These are phyloP conservation scores for Stylophora pistillata DNA, from an alignment of 64 coral and sea anemone species.

Conservation along the genomic window DNA sequence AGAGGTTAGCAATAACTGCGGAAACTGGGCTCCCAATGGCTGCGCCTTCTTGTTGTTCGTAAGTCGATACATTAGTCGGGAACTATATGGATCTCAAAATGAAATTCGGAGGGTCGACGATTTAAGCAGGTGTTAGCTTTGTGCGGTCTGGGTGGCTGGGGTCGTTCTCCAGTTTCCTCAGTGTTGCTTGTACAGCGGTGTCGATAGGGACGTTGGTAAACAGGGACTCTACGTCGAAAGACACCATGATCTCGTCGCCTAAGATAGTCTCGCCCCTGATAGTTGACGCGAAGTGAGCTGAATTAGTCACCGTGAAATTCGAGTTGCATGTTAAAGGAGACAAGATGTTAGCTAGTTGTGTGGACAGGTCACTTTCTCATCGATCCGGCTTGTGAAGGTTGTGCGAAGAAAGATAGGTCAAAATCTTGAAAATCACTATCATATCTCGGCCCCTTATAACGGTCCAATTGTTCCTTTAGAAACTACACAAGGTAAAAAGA, in stretches of 20 bases:
- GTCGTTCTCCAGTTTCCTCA: too few relatives aligned
- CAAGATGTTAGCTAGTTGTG: background rate
- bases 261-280: background rate
- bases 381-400: slow-evolving; percentile 74
- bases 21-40: too few relatives aligned
- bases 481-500: slow-evolving; percentile 41
- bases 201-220: slow-evolving; percentile 10
- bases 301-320: background rate
- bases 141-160: too few relatives aligned
- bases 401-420: slow-evolving; percentile 70
- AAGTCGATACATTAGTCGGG: too few relatives aligned
- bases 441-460: slow-evolving; percentile 62
- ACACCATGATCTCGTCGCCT: background rate
- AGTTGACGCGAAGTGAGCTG: slow-evolving; percentile 6
- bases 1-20: too few relatives aligned
- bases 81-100: too few relatives aligned
- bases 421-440: slow-evolving; percentile 58
- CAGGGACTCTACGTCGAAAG: background rate
- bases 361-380: too few relatives aligned
- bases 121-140: too few relatives aligned
- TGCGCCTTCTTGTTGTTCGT: too few relatives aligned
- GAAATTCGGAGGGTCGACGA: too few relatives aligned
- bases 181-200: too few relatives aligned
- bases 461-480: slow-evolving; percentile 77
- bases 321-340: background rate